Evolutionary conservation across 2,888 invertebrate species (phyloP).

Genomic region (Ennomos quercinarius): DNA sequence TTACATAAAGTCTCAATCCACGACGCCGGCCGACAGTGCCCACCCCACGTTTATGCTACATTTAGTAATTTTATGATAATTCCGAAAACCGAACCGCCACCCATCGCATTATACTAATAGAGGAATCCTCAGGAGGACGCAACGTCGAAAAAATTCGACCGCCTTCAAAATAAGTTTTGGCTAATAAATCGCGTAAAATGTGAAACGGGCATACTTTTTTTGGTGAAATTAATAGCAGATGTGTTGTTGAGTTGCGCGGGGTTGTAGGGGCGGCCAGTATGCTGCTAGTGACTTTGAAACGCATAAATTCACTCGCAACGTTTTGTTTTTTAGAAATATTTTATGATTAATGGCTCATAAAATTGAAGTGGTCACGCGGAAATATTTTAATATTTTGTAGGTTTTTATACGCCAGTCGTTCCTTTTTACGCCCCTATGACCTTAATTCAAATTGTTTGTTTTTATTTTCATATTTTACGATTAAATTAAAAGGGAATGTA

Average conservation of each 20-base stretch:
- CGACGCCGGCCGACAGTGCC: conserved; percentile 76
- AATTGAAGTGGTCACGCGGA: conserved; percentile 72
- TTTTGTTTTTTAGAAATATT: conserved; percentile 73
- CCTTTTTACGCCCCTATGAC: conserved; percentile 35
- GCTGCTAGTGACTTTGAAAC: conserved; percentile 75
- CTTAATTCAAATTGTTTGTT: conserved; percentile 31
- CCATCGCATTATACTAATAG: conserved; percentile 86
- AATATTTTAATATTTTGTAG: conserved; percentile 65
- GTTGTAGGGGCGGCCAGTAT: conserved; percentile 60
- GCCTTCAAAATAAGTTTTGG: conserved; percentile 79
- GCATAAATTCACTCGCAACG: conserved; percentile 79
- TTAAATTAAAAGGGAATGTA: too few relatives aligned
- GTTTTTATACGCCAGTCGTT: conserved; percentile 37
- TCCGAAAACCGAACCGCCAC: conserved; percentile 84
- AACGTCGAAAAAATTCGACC: conserved; percentile 70
- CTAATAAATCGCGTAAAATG: conserved; percentile 79
- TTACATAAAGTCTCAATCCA: conserved; percentile 86
- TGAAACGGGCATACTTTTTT: conserved; percentile 75
- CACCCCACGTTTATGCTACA: conserved; percentile 85
- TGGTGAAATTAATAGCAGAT: conserved; percentile 81
- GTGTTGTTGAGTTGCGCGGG: conserved; percentile 77
- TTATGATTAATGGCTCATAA: conserved; percentile 80
- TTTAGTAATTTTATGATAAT: conserved; percentile 86
- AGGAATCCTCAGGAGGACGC: conserved; percentile 71
- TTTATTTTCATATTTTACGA: conserved; percentile 29